Evolutionary conservation across 2,797 vertebrate genomes (phyloP), one percentile per base, ranked within the genome.

Genomic region (Tadarida brasiliensis): DNA sequence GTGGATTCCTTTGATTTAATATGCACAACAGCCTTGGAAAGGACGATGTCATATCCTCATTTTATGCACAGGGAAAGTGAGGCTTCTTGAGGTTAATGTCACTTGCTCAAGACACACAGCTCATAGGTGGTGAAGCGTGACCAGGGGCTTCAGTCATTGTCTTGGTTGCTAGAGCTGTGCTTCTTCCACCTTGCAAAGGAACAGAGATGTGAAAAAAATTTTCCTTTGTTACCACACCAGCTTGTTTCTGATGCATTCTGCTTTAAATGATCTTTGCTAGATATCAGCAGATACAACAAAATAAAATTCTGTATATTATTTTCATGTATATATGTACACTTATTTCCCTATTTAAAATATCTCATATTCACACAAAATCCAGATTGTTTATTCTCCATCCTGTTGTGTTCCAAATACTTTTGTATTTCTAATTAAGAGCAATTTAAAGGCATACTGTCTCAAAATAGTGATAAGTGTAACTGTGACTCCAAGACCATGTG

Each of bases 261-360:
- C 59, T 87, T 78, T 70, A 65, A 76, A 65, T 35, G 28, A 24
- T 24, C 39, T 56, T 82, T 85, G 70, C n/a, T 28, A 81, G 9
- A 11, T 65, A 61, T 24, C 47, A 30, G 16, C n/a, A 77, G 19
- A 87, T 54, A 78, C 1, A 70, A 57, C 4, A 71, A 87, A 65
- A 63, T 57, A 73, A 76, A 86, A 4, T 84, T 84, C n/a, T 95
- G 12, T 8, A 56, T 44, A 70, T 59, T 86, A 47, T 67, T 87
- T 61, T 77, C 88, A 47, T 47, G 26, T 16, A 63, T 54, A 17
- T 16, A 16, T 47, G 16, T 44, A 28, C 8, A 11, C 68, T 47
- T 44, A 67, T 28, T 67, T 85, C 28, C 20, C 24, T 85, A 61
- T 11, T 68, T 76, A 84, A 95, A 95, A 78, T 22, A 87, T 44